Conservation (phyloP, 2,797 vertebrate species). For the Paramormyrops hopkinsi region DNA sequence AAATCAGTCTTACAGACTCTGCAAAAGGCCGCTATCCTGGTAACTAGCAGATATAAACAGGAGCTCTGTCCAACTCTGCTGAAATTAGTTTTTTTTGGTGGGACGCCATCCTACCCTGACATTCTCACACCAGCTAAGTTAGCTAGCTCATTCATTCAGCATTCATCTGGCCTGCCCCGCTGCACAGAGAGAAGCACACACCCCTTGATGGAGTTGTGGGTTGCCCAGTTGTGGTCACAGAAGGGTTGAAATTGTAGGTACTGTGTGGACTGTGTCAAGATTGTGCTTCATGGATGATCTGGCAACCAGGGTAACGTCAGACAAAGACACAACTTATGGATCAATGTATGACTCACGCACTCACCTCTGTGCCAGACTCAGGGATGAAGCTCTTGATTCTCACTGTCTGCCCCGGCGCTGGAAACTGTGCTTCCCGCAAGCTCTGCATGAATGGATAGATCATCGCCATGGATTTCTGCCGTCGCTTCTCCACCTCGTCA, state of each 20-base stretch:
- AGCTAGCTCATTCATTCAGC: background rate
- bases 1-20: background rate
- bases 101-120: background rate
- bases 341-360: background rate
- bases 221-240: background rate
- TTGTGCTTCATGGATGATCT: background rate
- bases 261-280: background rate
- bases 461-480: slow-evolving; percentile 85
- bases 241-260: background rate
- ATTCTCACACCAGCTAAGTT: background rate
- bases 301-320: background rate
- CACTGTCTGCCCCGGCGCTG: slow-evolving; percentile 84
- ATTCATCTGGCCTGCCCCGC: background rate
- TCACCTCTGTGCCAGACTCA: slow-evolving; percentile 84
- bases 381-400: slow-evolving; percentile 96
- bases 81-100: background rate
- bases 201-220: background rate
- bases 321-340: background rate
- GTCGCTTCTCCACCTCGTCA: slow-evolving; percentile 90
- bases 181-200: background rate
- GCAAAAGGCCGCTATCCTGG: background rate
- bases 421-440: slow-evolving; percentile 81
- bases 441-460: slow-evolving; percentile 98
- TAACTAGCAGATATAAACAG: background rate
- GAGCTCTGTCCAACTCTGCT: background rate